phyloP scores from a whole-genome alignment of 2,113 vertebrate genomes.

The Gambusia holbrooki region DNA sequence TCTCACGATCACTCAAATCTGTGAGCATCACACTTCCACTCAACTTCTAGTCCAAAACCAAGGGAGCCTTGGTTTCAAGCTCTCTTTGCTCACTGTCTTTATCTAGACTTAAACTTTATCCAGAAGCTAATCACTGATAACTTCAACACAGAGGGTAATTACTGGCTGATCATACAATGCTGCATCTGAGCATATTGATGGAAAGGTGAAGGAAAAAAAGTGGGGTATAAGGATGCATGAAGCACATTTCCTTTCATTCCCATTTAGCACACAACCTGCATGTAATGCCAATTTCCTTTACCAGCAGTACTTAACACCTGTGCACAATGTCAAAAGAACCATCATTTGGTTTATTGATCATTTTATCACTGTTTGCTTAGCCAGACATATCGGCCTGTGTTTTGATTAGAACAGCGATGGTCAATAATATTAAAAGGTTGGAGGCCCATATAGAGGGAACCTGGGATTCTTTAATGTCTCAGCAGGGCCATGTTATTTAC shows the following conservation, averaged over 20 bases:
- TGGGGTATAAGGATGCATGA: not conserved
- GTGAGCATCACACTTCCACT: not conserved
- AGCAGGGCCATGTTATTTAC: too few species aligned
- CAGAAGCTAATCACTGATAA: not conserved
- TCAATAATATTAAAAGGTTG: not conserved
- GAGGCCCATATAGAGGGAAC: not conserved
- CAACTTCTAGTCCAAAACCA: not conserved
- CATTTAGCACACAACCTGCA: not conserved
- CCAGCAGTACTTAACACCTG: not conserved
- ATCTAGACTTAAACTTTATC: not conserved
- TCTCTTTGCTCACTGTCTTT: not conserved
- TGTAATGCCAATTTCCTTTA: not conserved
- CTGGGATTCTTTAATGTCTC: not conserved
- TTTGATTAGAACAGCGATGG: not conserved
- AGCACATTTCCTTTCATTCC: not conserved
- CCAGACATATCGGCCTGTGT: too few species aligned
- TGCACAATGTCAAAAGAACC: not conserved
- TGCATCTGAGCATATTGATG: not conserved
- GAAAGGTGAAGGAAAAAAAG: not conserved
- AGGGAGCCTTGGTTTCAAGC: not conserved
- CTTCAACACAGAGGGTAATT: not conserved
- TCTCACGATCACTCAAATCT: not conserved
- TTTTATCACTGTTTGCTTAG: not conserved
- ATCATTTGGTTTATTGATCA: not conserved
- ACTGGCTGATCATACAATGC: not conserved